phyloP scores from a whole-genome alignment of 2,113 vertebrate genomes.

The Dicentrarchus labrax region DNA sequence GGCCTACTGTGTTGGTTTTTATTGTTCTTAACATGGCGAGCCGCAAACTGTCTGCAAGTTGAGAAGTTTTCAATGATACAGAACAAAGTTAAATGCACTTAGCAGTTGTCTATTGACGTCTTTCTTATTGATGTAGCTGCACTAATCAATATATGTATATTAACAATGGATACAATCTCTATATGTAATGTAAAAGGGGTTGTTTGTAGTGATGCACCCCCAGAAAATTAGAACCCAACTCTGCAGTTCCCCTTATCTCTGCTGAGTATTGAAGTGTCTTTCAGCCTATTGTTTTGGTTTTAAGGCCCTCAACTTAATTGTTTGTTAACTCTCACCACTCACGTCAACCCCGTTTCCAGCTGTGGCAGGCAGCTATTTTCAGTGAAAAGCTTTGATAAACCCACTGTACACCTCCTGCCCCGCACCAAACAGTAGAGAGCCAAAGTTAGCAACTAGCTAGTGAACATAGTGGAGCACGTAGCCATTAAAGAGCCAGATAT shows the following conservation, averaged over 20 bases:
- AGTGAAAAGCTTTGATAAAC: not conserved
- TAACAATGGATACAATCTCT: not conserved
- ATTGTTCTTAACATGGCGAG: not conserved
- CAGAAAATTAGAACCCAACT: no score
- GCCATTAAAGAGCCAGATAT: not conserved
- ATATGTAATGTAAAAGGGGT: not conserved
- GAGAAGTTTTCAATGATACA: not conserved
- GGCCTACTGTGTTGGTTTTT: not conserved
- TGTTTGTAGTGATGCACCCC: not conserved
- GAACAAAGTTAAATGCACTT: not conserved
- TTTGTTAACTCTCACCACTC: not conserved
- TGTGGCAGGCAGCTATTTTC: not conserved
- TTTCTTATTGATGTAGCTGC: not conserved
- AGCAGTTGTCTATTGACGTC: not conserved
- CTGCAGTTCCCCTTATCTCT: no score
- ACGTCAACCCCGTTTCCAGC: no score
- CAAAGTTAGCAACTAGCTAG: not conserved
- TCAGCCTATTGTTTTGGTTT: not conserved
- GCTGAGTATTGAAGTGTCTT: not conserved
- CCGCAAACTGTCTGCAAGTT: conserved; percentile 2
- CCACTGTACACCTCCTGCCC: not conserved
- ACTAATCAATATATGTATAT: not conserved
- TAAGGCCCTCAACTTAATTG: not conserved
- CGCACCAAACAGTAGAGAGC: not conserved
- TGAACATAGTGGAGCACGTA: not conserved